Evolutionary conservation across 1,140 invertebrate genomes (phyloP), one percentile per base, ranked within the genome.

Genomic region (Cyclargus thomasi): DNA sequence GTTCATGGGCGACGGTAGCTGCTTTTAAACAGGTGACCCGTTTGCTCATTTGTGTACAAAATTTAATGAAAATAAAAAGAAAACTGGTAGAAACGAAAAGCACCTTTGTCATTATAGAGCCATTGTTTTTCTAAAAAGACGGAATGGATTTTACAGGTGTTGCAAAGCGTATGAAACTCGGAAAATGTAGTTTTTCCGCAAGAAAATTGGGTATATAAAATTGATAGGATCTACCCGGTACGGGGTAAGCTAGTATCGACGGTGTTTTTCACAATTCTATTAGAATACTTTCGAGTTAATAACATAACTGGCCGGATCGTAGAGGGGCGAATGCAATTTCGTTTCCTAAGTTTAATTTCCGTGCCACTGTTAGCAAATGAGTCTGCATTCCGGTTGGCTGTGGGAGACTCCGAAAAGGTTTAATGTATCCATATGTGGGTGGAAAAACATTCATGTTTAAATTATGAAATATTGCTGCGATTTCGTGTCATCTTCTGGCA

Each of bases 171-270:
- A 29, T 29, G 29, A 8, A 29, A 29, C 29, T 53, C 64, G 36
- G 67, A 23, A 67, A 67, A 69, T 72, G 62, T 62, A 62, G 36
- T 72, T 67, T 64, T 63, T 23, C 62, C 36, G 22, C 21, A 69
- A 67, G 20, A 36, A 67, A 72, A 72, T 72, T 72, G 65, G 67
- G 70, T 72, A 67, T 72, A 67, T 65, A 66, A 47, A 18, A 63
- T 53, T 67, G 67, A 66, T 68, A 69, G 53, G 62, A 69, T 68
- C 64, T 53, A 67, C 64, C 23, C 70, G 63, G 63, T 62, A 35
- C 67, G 57, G 47, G 21, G 64, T 59, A 62, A 69, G 67, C 57
- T 72, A 67, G 57, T 59, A 67, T 72, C 67, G 64, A 35, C 35
- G 64, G 64, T 67, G 69, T 69, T 69, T 67, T 72, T 55, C 20